These are phyloP conservation scores for Amphiura filiformis DNA, from an alignment of 35 echinoderm and acorn worm species.

Conservation along the genomic window DNA sequence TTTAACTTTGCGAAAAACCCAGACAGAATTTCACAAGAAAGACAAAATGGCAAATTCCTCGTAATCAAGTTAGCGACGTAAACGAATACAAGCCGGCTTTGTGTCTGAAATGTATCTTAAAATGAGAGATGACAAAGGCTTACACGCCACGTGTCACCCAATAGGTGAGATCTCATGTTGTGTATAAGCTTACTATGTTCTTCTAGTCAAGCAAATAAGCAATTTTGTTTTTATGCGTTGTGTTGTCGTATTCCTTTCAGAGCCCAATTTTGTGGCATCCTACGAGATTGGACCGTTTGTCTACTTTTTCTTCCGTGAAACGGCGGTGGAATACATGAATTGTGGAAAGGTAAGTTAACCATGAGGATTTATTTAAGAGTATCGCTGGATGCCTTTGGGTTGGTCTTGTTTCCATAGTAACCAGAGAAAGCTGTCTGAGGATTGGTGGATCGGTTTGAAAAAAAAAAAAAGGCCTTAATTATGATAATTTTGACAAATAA, in stretches of 20 bases:
- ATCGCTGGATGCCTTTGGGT: background rate
- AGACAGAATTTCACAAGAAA: background rate
- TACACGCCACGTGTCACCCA: no score
- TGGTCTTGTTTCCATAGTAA: no score
- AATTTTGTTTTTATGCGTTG: no score
- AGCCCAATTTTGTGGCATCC: constrained; percentile 91
- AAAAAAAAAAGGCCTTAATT: no score
- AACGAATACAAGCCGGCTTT: background rate
- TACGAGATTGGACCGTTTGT: constrained; percentile 97
- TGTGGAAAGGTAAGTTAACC: constrained; percentile 80
- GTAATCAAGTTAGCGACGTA: background rate
- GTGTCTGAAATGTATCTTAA: no score
- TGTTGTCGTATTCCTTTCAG: constrained; percentile 33
- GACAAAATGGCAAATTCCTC: background rate
- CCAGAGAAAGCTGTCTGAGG: no score
- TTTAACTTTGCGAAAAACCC: background rate
- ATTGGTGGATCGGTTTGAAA: no score
- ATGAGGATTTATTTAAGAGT: background rate
- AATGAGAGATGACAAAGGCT: no score
- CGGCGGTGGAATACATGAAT: constrained; percentile 88
- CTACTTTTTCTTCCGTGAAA: constrained; percentile 96
- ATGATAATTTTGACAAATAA: no score
- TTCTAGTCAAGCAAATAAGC: no score
- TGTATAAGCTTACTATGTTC: no score
- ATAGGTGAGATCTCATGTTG: no score